Percentiles rank a stretch among this genome's conserved stretches.
These are phyloP conservation scores for Passer montanus DNA, from an alignment of 2,113 vertebrate species.

Conservation along the genomic window DNA sequence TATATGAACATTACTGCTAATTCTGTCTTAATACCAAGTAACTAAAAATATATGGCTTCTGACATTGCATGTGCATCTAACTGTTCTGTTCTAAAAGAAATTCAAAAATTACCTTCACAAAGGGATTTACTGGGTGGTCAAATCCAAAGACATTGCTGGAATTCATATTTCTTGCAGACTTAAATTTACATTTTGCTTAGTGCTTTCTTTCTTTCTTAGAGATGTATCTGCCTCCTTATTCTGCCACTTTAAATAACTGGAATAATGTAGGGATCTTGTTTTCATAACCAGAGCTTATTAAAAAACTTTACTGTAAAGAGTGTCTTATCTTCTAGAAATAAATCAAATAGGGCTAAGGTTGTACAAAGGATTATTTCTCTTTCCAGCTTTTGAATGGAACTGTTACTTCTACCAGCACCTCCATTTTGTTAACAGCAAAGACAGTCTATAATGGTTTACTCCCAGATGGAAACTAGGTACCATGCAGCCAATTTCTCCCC, in stretches of 20 bases:
- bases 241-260: neutral
- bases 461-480: accelerated
- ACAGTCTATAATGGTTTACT: neutral
- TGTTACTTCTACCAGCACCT: neutral
- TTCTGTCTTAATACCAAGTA: constrained; percentile 6
- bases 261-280: neutral
- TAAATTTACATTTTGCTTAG: neutral
- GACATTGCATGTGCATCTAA: neutral
- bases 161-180: neutral
- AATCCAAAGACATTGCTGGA: neutral
- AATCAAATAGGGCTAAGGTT: neutral
- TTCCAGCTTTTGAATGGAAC: neutral
- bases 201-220: neutral
- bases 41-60: neutral
- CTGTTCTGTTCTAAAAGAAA: neutral
- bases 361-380: neutral
- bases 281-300: neutral
- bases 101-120: neutral
- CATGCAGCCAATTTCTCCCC: neutral
- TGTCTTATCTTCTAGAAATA: neutral
- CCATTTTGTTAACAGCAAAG: neutral
- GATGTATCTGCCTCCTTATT: neutral
- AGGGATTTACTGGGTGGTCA: neutral
- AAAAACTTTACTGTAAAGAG: neutral
- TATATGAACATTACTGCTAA: neutral